A percentile compares a stretch with the other conserved stretches of the same genome.
phyloP scores from a whole-genome alignment of 2,888 invertebrate species.

The Colostygia pectinataria region DNA sequence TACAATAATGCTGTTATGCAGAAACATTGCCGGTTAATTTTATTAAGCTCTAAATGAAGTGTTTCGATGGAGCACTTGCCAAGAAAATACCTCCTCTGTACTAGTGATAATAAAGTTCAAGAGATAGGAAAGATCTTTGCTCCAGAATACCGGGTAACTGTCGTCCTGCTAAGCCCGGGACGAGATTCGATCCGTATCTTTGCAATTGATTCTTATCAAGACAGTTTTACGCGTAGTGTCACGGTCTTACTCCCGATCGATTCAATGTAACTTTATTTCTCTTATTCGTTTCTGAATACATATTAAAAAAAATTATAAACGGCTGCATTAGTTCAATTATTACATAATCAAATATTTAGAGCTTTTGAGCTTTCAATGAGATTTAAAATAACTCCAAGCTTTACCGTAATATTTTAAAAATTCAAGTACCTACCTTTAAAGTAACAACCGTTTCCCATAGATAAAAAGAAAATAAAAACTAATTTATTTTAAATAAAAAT shows the following conservation, averaged over 20 bases:
- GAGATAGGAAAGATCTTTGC: conserved; percentile 49
- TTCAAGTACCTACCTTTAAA: no score
- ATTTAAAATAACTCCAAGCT: no score
- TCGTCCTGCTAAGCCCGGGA: conserved; percentile 44
- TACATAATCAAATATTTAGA: no score
- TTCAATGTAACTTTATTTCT: conserved; percentile 41
- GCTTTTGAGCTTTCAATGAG: no score
- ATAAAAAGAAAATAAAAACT: no score
- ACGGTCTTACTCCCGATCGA: conserved; percentile 59
- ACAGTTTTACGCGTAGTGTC: conserved; percentile 75
- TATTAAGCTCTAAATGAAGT: conserved; percentile 38
- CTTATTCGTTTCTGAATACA: conserved; percentile 28
- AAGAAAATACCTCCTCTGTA: conserved; percentile 39
- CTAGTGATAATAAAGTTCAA: conserved; percentile 48
- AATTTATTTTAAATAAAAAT: no score
- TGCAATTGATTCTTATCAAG: conserved; percentile 72
- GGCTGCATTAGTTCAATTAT: no score
- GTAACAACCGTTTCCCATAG: no score
- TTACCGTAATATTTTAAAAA: no score
- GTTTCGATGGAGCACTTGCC: conserved; percentile 29
- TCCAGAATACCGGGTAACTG: conserved; percentile 53
- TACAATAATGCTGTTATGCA: conserved; percentile 44
- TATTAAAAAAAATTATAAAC: no score
- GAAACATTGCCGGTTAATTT: conserved; percentile 45
- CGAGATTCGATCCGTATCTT: conserved; percentile 67